phyloP scores from a whole-genome alignment of 2,797 vertebrate genomes.

The Phrynocephalus vlangalii region DNA sequence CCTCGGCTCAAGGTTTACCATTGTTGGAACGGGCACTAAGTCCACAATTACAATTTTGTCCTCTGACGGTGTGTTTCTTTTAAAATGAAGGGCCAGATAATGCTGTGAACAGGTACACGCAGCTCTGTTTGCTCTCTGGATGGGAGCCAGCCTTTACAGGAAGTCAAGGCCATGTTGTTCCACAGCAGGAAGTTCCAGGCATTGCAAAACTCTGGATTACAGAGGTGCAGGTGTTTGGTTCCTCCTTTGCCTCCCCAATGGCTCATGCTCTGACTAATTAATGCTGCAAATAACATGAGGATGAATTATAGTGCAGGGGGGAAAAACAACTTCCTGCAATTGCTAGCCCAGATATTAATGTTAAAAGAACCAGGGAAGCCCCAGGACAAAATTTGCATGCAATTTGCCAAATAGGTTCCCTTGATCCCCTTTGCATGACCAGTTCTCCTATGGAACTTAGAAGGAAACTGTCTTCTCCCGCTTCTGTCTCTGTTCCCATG shows the following conservation, averaged over 20 bases:
- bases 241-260: neutral
- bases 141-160: slow-evolving; percentile 29
- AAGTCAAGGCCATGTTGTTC: slow-evolving; percentile 21
- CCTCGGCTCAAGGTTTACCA: neutral
- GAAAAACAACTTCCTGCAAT: neutral
- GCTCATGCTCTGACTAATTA: slow-evolving; percentile 14
- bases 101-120: slow-evolving; percentile 3
- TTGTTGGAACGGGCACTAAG: neutral
- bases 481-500: neutral
- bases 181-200: slow-evolving; percentile 32
- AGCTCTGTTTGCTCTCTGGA: slow-evolving; percentile 41
- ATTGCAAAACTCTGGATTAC: neutral
- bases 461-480: neutral
- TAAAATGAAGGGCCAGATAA: slow-evolving; percentile 20
- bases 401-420: neutral
- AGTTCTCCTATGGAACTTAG: neutral
- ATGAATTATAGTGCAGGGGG: neutral
- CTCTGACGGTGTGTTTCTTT: neutral
- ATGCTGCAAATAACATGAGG: neutral
- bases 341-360: neutral
- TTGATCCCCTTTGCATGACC: neutral
- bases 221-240: neutral
- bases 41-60: neutral
- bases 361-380: neutral
- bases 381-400: neutral